Evolutionary conservation across 2,797 vertebrate genomes (phyloP), one percentile per base, ranked within the genome.

Genomic region (Semaprochilodus insignis): DNA sequence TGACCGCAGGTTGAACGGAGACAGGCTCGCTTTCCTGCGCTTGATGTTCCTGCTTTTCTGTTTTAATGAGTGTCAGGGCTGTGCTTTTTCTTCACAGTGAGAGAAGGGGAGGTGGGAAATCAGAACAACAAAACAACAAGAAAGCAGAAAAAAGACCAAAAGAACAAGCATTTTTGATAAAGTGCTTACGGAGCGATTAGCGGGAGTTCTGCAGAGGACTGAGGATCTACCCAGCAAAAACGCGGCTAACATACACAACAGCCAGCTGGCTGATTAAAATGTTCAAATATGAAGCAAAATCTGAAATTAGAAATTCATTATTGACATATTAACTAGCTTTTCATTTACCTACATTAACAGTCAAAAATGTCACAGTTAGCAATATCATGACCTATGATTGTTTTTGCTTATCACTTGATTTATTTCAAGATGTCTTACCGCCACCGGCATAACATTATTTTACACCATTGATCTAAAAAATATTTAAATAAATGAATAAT

Each of bases 61-160:
- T 92, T 95, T 94, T 95, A 95, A 95, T 95, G 94, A 95, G 93
- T 88, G 92, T 95, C 93, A 94, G 93, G 88, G 90, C 89, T 91
- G 81, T 88, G 85, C 83, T 89, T 86, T 88, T 90, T 90, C 91
- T 90, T 88, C 87, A 70, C 87, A 84, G 82, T 76, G 78, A 86
- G 77, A 83, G 81, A 74, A 57, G 31, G 74, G 78, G 80, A 75
- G 78, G 86, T 78, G 81, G 44, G 59, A 83, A 67, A 77, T 81
- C 52, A 83, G 85, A 88, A 92, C 92, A 94, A 94, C 91, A 95
- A 94, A 94, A 95, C 92, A 94, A 94, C 91, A 94, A 91, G 91
- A 92, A 93, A 93, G 93, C 93, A 93, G 90, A 91, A 93, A 91
- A 89, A 93, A 86, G 88, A 92, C 93, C 92, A 92, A 93, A 94